Evolutionary conservation across 2,113 vertebrate species (phyloP).

Genomic region (Calcarius ornatus): DNA sequence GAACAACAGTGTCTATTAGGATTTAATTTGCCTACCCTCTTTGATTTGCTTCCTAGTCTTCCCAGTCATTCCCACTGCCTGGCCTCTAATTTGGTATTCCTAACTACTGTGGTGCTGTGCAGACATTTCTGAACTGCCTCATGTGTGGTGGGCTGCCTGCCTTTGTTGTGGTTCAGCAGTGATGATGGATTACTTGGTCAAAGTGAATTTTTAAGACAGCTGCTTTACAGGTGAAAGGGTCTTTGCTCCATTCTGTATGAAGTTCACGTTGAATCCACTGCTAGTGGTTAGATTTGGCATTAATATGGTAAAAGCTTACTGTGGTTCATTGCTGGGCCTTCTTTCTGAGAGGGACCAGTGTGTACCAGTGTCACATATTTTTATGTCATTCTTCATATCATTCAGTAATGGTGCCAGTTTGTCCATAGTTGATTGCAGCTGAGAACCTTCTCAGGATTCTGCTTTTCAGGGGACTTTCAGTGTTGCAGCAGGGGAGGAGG

Average conservation of each 20-base stretch:
- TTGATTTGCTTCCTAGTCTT: background rate
- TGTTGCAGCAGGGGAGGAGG: background rate
- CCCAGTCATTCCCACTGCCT: background rate
- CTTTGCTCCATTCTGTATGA: background rate
- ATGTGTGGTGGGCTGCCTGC: background rate
- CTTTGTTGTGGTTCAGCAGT: background rate
- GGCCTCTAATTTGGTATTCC: background rate
- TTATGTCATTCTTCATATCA: background rate
- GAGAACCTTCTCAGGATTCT: background rate
- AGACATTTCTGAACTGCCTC: background rate
- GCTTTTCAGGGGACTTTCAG: background rate
- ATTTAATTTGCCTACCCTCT: background rate
- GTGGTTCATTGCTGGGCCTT: background rate
- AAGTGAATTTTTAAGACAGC: background rate
- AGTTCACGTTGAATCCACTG: background rate
- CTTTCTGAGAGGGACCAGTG: background rate
- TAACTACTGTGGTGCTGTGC: background rate
- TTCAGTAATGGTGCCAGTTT: background rate
- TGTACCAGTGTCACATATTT: background rate
- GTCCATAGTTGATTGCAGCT: background rate
- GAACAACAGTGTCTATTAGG: background rate
- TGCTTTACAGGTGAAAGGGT: background rate
- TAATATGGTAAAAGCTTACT: background rate
- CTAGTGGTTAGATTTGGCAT: accelerated
- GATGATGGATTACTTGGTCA: background rate